phyloP scores from a whole-genome alignment of 2,797 vertebrate species.

The Lindbergichthys nudifrons region DNA sequence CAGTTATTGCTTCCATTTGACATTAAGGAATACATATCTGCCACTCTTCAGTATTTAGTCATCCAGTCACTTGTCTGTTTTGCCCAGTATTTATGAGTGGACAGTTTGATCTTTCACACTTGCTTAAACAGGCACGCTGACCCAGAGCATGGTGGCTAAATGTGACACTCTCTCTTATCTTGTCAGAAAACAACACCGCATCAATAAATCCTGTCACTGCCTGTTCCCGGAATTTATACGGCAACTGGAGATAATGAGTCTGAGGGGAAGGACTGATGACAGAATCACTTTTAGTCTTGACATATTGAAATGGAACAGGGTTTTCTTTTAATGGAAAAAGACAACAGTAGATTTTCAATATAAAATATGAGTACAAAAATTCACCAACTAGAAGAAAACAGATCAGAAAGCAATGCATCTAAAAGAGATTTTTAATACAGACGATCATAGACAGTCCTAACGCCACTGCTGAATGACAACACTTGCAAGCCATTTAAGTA shows the following conservation, averaged over 20 bases:
- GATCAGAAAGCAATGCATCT: background rate
- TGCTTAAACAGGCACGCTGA: constrained; percentile 20
- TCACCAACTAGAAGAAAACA: background rate
- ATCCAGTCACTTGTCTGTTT: background rate
- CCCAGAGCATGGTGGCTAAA: constrained; percentile 17
- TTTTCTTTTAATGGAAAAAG: background rate
- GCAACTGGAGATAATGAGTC: constrained; percentile 45
- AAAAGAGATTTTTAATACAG: background rate
- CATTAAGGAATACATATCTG: background rate
- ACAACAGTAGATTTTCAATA: background rate
- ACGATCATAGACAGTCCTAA: background rate
- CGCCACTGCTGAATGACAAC: background rate
- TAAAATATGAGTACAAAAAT: background rate
- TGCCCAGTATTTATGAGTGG: background rate
- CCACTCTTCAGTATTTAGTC: background rate
- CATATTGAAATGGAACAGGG: background rate
- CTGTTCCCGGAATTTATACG: constrained; percentile 41
- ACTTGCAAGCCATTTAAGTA: background rate
- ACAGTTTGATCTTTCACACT: constrained; percentile 3
- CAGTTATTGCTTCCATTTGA: background rate
- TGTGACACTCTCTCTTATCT: constrained; percentile 25
- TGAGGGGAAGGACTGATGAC: constrained; percentile 18
- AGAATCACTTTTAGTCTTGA: constrained; percentile 17
- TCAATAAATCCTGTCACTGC: constrained; percentile 52
- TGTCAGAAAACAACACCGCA: constrained; percentile 37